These are phyloP conservation scores for Drosophila micromelanica DNA, from an alignment of 1,140 invertebrate species.

Conservation along the genomic window DNA sequence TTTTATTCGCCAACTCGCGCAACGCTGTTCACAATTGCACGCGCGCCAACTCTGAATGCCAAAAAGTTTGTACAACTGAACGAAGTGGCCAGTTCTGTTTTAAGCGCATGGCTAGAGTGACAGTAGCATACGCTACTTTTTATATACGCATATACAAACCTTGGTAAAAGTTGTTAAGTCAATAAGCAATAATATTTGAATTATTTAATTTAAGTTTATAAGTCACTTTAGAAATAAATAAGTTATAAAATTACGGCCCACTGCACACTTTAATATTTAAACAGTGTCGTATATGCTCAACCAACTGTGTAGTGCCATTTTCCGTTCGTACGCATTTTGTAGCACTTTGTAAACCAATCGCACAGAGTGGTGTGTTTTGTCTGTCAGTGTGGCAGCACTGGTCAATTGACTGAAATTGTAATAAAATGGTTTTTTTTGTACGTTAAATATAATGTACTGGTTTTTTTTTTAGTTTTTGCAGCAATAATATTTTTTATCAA, in stretches of 20 bases:
- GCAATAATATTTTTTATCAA: neutral
- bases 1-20: slow-evolving; percentile 52
- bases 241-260: neutral
- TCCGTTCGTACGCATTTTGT: slow-evolving; percentile 70
- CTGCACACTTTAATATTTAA: neutral
- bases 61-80: slow-evolving; percentile 58
- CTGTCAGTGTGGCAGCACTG: slow-evolving; percentile 53
- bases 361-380: slow-evolving; percentile 41
- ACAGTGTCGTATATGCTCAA: slow-evolving; percentile 32
- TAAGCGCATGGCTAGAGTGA: slow-evolving; percentile 6
- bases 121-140: slow-evolving; percentile 25
- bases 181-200: neutral
- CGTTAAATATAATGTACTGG: neutral
- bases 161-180: neutral
- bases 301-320: slow-evolving; percentile 54
- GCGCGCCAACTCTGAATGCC: slow-evolving; percentile 78
- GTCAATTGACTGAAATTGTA: neutral
- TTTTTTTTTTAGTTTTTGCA: neutral
- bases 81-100: slow-evolving; percentile 49
- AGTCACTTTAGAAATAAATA: too few species aligned
- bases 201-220: neutral
- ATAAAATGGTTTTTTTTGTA: neutral
- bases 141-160: neutral
- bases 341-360: slow-evolving; percentile 71
- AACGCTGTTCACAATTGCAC: slow-evolving; percentile 63